phyloP scores from a whole-genome alignment of 1,140 invertebrate genomes.

The Atta colombica region DNA sequence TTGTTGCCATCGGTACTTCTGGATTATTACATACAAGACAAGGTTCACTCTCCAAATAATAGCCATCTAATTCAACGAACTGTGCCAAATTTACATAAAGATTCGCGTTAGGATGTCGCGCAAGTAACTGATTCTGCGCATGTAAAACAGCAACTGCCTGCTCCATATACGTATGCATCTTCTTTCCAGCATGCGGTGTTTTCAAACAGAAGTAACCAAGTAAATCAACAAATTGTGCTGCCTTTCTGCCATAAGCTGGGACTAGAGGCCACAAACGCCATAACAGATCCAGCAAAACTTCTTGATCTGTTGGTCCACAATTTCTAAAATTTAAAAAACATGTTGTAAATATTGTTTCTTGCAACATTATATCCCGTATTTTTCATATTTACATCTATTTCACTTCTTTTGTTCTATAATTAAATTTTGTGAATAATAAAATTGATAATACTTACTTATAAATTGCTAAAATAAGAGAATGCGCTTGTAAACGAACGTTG shows the following conservation, averaged over 20 bases:
- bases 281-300: constrained; percentile 92
- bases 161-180: constrained; percentile 92
- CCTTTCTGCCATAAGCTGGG: constrained; percentile 96
- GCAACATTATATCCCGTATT: neutral
- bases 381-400: constrained; percentile 18
- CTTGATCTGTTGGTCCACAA: constrained; percentile 92
- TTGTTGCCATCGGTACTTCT: constrained; percentile 96
- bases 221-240: constrained; percentile 98
- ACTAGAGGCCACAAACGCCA: constrained; percentile 97
- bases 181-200: constrained; percentile 88
- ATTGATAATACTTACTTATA: constrained; percentile 89
- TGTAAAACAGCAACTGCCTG: constrained; percentile 94
- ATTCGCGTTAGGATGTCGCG: constrained; percentile 97
- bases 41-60: constrained; percentile 98
- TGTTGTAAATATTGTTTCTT: neutral
- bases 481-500: constrained; percentile 97
- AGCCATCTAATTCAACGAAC: constrained; percentile 97
- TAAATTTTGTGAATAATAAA: constrained; percentile 31
- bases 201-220: constrained; percentile 97
- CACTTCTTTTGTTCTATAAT: neutral
- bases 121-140: constrained; percentile 94
- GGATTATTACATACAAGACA: constrained; percentile 99
- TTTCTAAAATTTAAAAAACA: constrained; percentile 86
- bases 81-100: constrained; percentile 96
- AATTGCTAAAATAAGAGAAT: constrained; percentile 94